A percentile compares a stretch with the other conserved stretches of the same genome.
Conservation (phyloP, 2,113 vertebrate species). For the Tachysurus fulvidraco region DNA sequence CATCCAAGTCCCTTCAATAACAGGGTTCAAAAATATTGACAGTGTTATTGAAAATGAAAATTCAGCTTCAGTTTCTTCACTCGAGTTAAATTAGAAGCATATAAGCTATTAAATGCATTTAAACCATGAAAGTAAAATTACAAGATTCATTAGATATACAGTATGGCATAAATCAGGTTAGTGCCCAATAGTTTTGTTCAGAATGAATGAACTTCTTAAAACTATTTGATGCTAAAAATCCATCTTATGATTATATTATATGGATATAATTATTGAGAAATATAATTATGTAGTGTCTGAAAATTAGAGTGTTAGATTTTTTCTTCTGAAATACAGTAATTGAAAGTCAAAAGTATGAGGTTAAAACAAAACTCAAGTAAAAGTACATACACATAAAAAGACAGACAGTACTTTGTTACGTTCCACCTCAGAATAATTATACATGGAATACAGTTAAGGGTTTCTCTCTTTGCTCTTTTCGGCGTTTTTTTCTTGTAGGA, state of each 20-base stretch:
- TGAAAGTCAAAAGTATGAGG: conserved; percentile 3
- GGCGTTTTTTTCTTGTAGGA: not conserved
- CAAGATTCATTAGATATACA: not conserved
- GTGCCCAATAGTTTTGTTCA: not conserved
- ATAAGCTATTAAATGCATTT: not conserved
- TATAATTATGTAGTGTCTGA: not conserved
- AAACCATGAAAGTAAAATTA: not conserved
- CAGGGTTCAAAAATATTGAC: not conserved
- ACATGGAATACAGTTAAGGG: not conserved
- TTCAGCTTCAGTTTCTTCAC: not conserved
- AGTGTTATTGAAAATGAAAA: not conserved
- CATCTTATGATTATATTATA: not conserved
- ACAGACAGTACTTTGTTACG: not conserved
- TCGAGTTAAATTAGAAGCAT: not conserved
- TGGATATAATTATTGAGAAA: not conserved
- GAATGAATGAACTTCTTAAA: not conserved
- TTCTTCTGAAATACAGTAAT: not conserved
- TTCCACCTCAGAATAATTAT: not conserved
- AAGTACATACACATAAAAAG: not conserved
- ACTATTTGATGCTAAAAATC: not conserved
- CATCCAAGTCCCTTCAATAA: not conserved
- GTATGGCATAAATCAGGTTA: too few species aligned
- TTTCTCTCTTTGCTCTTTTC: not conserved
- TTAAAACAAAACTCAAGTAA: not conserved
- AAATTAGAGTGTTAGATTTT: not conserved